Evolutionary conservation across 1,140 invertebrate species (phyloP), one percentile per base, ranked within the genome.

Genomic region (Metopolophium dirhodum): DNA sequence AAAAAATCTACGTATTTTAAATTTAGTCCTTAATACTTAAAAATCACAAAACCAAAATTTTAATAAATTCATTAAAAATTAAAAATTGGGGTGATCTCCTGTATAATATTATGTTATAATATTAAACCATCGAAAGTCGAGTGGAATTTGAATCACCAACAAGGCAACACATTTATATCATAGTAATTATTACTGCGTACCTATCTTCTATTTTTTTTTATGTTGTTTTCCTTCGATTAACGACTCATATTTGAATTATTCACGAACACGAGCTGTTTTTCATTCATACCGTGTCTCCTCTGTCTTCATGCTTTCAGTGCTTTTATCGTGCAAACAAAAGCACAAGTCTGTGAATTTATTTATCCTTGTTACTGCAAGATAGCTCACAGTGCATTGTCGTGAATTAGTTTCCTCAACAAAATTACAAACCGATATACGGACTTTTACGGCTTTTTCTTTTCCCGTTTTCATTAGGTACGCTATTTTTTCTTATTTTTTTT

Each of bases 201-300:
- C 82, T n/a, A 26, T 41, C 83, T 87, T 26, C 2, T 54, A 51
- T 37, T 89, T 88, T 35, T 89, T 14, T 89, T 26, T 26, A 61
- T 57, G 11, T 8, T 37, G 9, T 90, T 90, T 61, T 61, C 37
- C 26, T 61, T 68, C 37, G 89, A 35, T 49, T 51, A 91, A 51
- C 68, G 45, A 7, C 6, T 37, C 22, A 26, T 51, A 82, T 91
- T 51, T 49, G 45, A 91, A 82, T 82, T 49, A 91, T 91, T 91
- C 41, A 35, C 37, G 1, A 68, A 49, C 30, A 77, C 57, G 90
- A n/a, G 37, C 41, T 45, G 6, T 8, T 77, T 61, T 45, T 14
- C 47, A 49, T 91, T 37, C 61, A 11, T 26, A 37, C 22, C 18
- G 57, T 11, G 30, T 49, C 61, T 82, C 45, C 7, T 82, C 30